These are phyloP conservation scores for Drosophila funebris DNA, from an alignment of 1,140 invertebrate species.

Conservation along the genomic window DNA sequence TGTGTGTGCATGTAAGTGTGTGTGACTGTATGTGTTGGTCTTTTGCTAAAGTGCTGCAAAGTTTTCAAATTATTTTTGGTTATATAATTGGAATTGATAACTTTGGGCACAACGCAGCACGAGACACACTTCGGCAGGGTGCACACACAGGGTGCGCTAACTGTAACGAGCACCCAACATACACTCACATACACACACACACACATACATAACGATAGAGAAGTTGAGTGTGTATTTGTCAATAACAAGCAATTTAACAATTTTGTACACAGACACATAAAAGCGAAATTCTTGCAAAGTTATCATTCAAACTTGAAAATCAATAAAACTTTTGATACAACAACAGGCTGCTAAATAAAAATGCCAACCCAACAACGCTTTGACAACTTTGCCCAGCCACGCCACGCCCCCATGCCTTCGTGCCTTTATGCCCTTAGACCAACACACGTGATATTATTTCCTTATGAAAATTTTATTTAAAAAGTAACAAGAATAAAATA, in stretches of 20 bases:
- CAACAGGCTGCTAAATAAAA: conserved; percentile 26
- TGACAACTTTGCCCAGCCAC: conserved; percentile 18
- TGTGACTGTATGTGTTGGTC: conserved; percentile 51
- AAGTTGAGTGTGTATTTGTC: conserved; percentile 69
- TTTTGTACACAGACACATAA: conserved; percentile 57
- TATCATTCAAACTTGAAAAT: conserved; percentile 82
- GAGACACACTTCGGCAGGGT: conserved; percentile 18
- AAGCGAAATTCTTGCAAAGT: conserved; percentile 76
- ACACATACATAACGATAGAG: neutral
- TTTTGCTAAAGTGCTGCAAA: conserved; percentile 73
- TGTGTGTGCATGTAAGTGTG: conserved; percentile 20
- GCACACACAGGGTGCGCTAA: conserved; percentile 1
- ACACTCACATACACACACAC: neutral
- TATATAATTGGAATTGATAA: conserved; percentile 82
- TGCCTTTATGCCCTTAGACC: neutral
- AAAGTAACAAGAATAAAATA: neutral
- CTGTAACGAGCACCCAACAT: conserved; percentile 36
- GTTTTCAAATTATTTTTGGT: conserved; percentile 82
- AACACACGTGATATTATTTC: conserved; percentile 41
- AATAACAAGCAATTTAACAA: conserved; percentile 82
- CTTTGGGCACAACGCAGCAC: conserved; percentile 55
- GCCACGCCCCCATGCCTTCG: neutral
- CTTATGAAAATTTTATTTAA: conserved; percentile 38
- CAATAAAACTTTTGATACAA: conserved; percentile 79
- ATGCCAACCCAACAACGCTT: conserved; percentile 10